These are phyloP conservation scores for Empidonax alnorum DNA, from an alignment of 2,113 vertebrate species.

Conservation along the genomic window DNA sequence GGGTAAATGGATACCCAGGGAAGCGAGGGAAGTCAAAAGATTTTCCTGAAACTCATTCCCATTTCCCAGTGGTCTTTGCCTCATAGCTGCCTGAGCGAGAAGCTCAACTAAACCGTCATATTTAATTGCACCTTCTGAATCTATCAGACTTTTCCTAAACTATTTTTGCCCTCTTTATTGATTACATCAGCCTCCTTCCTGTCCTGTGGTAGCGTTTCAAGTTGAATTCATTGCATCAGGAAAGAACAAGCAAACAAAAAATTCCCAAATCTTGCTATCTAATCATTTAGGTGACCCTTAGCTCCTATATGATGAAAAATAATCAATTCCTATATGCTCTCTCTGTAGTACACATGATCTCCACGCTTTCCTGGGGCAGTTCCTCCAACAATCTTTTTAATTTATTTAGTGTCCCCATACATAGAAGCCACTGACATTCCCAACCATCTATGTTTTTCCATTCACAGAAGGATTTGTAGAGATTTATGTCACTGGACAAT, in stretches of 20 bases:
- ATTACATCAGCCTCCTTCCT: background rate
- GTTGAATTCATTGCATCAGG: background rate
- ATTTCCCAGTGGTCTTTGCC: background rate
- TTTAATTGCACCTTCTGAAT: background rate
- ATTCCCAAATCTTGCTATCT: background rate
- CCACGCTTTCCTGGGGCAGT: background rate
- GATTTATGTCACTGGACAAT: background rate
- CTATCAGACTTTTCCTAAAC: background rate
- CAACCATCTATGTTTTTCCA: background rate
- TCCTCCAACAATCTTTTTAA: background rate
- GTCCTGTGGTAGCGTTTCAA: background rate
- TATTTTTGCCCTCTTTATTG: background rate
- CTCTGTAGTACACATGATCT: background rate
- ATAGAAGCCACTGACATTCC: rapidly evolving
- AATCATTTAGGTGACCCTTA: background rate
- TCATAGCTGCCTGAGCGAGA: background rate
- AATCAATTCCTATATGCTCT: background rate
- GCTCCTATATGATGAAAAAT: background rate
- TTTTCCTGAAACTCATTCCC: background rate
- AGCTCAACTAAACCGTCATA: background rate
- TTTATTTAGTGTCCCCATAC: background rate
- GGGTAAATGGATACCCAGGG: background rate
- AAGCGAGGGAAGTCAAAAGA: background rate
- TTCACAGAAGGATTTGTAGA: background rate
- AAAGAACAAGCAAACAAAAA: background rate